These are phyloP conservation scores for Hydropotes inermis DNA, from an alignment of 2,113 vertebrate species.

Conservation along the genomic window DNA sequence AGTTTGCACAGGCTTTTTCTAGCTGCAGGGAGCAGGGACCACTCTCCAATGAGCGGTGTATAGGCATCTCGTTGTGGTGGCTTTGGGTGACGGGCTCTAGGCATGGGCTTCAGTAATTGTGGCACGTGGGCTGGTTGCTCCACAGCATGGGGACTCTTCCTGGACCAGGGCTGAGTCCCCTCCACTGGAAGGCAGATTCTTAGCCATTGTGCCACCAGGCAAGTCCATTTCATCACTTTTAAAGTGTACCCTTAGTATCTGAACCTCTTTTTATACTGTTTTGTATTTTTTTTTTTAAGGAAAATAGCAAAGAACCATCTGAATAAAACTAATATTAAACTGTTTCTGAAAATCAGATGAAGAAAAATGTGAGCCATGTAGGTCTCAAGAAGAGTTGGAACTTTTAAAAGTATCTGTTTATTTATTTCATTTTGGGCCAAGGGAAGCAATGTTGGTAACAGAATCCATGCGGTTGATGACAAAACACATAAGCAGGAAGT, in stretches of 20 bases:
- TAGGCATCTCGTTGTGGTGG: rapidly evolving
- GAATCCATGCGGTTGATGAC: neutral
- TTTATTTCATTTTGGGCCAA: neutral
- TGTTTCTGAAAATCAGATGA: neutral
- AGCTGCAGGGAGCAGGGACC: neutral
- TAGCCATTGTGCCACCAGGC: neutral
- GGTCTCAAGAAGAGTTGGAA: neutral
- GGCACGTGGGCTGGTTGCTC: neutral
- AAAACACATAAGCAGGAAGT: neutral
- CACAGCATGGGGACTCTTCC: neutral
- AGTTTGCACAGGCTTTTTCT: neutral
- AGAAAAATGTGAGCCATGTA: neutral
- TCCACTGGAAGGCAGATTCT: neutral
- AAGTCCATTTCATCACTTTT: neutral
- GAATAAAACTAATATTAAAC: neutral
- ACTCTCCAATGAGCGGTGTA: rapidly evolving
- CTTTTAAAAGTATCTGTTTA: neutral
- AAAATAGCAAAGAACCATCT: neutral
- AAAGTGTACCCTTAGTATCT: neutral
- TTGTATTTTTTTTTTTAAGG: neutral
- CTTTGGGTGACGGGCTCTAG: neutral
- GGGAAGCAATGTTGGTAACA: neutral
- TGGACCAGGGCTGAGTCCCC: neutral
- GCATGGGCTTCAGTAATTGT: neutral
- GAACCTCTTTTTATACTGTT: neutral